Conservation (phyloP, 1,140 invertebrate species). For the Drosophila repleta region DNA sequence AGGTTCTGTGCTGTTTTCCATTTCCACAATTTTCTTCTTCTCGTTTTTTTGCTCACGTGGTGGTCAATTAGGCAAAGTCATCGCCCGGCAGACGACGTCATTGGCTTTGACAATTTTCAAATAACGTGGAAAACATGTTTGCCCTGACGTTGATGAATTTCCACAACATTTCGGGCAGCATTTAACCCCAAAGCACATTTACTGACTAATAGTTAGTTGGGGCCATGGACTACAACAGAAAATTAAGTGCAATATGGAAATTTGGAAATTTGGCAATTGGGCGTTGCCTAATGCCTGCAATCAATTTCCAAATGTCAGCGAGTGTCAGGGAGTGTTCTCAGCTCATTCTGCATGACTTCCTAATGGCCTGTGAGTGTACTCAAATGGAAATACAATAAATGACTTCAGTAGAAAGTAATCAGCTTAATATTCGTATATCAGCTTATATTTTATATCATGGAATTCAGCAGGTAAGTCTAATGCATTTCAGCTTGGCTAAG, state of each 20-base stretch:
- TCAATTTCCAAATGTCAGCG: constrained; percentile 5
- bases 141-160: constrained; percentile 38
- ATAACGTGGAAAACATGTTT: constrained; percentile 44
- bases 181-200: constrained; percentile 4
- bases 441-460: no score
- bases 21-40: not conserved
- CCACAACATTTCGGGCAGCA: constrained; percentile 1
- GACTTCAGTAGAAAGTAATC: not conserved
- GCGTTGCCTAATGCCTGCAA: not conserved
- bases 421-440: no score
- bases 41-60: constrained; percentile 5
- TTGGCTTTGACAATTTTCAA: constrained; percentile 38
- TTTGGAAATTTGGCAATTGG: not conserved
- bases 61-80: constrained; percentile 38
- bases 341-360: not conserved
- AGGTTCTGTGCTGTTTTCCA: constrained; percentile 2
- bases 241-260: constrained; percentile 5
- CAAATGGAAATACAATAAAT: no score
- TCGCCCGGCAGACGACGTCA: constrained; percentile 19
- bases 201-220: constrained; percentile 10
- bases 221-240: not conserved
- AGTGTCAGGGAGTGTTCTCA: not conserved
- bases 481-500: no score
- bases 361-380: no score
- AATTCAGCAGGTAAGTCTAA: no score